Evolutionary conservation across 2,888 invertebrate genomes (phyloP).

Genomic region (Drosophila picticornis): DNA sequence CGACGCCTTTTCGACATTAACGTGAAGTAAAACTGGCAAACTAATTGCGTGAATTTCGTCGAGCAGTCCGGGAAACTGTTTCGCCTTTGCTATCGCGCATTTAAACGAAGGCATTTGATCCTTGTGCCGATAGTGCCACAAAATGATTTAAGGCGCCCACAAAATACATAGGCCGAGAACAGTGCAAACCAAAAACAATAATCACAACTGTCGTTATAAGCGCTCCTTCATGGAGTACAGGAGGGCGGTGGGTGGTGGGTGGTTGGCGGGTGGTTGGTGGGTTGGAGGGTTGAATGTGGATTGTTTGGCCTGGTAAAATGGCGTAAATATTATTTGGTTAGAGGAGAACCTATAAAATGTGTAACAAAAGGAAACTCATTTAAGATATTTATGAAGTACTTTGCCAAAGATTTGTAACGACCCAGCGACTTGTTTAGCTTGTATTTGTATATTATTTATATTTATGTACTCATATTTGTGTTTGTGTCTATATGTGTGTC

Average conservation of each 20-base stretch:
- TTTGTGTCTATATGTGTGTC: not conserved
- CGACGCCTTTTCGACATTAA: conserved; percentile 76
- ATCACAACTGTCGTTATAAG: conserved; percentile 67
- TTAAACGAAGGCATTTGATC: conserved; percentile 81
- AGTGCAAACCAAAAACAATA: conserved; percentile 62
- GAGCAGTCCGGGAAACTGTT: conserved; percentile 51
- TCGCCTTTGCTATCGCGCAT: conserved; percentile 72
- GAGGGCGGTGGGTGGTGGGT: not conserved
- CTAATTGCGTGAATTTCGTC: conserved; percentile 76
- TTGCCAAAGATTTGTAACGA: conserved; percentile 66
- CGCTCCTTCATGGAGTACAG: not conserved
- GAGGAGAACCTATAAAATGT: conserved; percentile 50
- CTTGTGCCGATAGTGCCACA: conserved; percentile 75
- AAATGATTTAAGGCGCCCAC: conserved; percentile 69
- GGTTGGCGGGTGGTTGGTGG: not conserved
- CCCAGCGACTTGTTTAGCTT: conserved; percentile 41
- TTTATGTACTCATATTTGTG: not conserved
- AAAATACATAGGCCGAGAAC: conserved; percentile 1
- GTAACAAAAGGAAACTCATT: conserved; percentile 76
- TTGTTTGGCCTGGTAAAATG: conserved; percentile 40
- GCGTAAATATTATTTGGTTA: conserved; percentile 53
- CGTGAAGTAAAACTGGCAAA: conserved; percentile 27
- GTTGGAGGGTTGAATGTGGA: not conserved
- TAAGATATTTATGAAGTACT: conserved; percentile 79
- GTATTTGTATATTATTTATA: conserved; percentile 1